These are phyloP conservation scores for Aproaerema taeniolella DNA, from an alignment of 2,888 invertebrate species.

Conservation along the genomic window DNA sequence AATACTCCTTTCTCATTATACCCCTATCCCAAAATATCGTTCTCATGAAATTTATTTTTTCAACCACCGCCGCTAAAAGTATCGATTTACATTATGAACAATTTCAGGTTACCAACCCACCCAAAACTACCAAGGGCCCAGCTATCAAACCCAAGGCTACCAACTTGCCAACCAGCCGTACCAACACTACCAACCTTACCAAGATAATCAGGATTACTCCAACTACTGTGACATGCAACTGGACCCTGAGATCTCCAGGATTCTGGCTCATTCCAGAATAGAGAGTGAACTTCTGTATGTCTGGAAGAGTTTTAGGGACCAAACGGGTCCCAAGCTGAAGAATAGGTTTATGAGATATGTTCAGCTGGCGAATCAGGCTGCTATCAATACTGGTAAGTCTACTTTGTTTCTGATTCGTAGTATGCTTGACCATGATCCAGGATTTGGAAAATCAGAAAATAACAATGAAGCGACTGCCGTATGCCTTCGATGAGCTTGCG, in stretches of 20 bases:
- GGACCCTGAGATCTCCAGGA: slow-evolving; percentile 80
- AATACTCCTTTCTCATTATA: no score
- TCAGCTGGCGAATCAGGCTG: slow-evolving; percentile 87
- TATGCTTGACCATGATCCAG: no score
- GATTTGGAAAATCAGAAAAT: no score
- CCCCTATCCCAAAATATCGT: no score
- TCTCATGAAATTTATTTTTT: no score
- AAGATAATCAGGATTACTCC: slow-evolving; percentile 38
- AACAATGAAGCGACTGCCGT: no score
- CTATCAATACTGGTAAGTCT: slow-evolving; percentile 81
- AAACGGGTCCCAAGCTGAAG: slow-evolving; percentile 85
- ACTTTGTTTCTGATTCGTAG: no score
- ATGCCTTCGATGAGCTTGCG: no score
- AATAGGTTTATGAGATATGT: slow-evolving; percentile 88
- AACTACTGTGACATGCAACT: slow-evolving; percentile 78
- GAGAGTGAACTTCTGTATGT: slow-evolving; percentile 85
- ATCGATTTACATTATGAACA: no score
- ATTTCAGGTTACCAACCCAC: neutral
- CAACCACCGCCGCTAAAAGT: no score
- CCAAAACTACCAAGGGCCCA: no score
- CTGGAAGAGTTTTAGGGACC: slow-evolving; percentile 90
- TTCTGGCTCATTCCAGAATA: slow-evolving; percentile 84
- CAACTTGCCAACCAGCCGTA: slow-evolving; percentile 45
- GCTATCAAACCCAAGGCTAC: slow-evolving; percentile 31
- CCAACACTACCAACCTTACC: slow-evolving; percentile 51